Conservation (phyloP, 2,888 invertebrate species). For the Auanema freiburgensis region DNA sequence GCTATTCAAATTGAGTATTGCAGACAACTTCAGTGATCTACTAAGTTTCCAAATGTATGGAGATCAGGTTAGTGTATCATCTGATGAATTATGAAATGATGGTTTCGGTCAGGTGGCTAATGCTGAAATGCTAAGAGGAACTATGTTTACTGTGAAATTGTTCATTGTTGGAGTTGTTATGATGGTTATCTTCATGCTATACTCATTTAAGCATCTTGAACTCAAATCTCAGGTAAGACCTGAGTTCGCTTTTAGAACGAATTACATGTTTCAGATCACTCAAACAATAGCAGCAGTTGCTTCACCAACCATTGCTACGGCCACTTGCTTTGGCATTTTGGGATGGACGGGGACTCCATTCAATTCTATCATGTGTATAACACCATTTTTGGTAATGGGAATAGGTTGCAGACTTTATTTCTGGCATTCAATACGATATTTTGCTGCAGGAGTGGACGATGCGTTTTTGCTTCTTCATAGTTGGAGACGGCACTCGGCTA, state of each 20-base stretch:
- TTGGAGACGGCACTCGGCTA: constrained; percentile 30
- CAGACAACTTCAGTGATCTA: constrained; percentile 36
- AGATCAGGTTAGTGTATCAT: constrained; percentile 42
- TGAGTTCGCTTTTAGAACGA: not conserved
- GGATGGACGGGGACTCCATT: constrained; percentile 45
- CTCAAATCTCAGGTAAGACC: constrained; percentile 26
- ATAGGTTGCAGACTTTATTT: constrained; percentile 25
- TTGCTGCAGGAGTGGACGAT: constrained; percentile 41
- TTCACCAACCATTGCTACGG: constrained; percentile 39
- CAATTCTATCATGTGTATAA: constrained; percentile 52
- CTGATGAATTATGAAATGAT: too few species aligned
- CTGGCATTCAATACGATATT: too few species aligned
- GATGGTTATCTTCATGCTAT: constrained; percentile 54
- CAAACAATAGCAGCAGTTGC: constrained; percentile 40
- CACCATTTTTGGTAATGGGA: constrained; percentile 48
- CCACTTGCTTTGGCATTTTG: constrained; percentile 36
- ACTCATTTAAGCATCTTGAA: constrained; percentile 46
- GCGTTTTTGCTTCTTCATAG: constrained; percentile 47
- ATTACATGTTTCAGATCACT: constrained; percentile 15
- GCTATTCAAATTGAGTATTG: constrained; percentile 38
- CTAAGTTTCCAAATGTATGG: constrained; percentile 55
- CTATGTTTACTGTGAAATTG: constrained; percentile 47
- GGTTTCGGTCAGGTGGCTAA: constrained; percentile 60
- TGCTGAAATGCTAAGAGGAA: constrained; percentile 57
- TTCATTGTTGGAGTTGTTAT: constrained; percentile 47